phyloP scores from a whole-genome alignment of 2,797 vertebrate genomes.

The Vespertilio murinus region DNA sequence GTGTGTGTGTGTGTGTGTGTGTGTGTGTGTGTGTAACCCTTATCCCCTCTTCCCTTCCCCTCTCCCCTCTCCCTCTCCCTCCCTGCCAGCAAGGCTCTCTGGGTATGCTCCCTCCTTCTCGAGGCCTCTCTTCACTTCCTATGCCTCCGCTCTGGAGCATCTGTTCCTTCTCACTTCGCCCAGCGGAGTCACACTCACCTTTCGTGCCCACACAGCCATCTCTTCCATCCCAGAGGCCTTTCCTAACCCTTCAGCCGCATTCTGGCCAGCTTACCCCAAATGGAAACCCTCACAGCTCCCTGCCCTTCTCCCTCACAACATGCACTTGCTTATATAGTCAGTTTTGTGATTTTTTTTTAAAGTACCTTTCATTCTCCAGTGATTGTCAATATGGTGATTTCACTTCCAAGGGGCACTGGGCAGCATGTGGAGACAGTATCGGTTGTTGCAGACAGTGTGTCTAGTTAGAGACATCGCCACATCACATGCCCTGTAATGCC shows the following conservation, averaged over 20 bases:
- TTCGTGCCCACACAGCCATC: not conserved
- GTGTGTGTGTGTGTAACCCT: not conserved
- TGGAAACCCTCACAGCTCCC: not conserved
- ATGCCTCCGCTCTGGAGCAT: not conserved
- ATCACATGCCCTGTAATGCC: accelerated
- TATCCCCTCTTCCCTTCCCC: accelerated
- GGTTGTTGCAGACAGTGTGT: not conserved
- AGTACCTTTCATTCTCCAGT: not conserved
- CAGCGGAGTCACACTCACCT: not conserved
- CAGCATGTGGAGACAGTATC: not conserved
- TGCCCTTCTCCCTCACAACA: not conserved
- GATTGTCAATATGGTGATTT: not conserved
- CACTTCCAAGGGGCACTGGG: not conserved
- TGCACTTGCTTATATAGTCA: not conserved
- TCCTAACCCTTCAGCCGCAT: accelerated
- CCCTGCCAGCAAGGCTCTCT: accelerated
- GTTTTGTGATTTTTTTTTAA: not conserved
- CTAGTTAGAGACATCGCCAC: not conserved
- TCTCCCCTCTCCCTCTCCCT: accelerated
- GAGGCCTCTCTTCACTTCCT: not conserved
- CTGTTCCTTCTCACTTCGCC: not conserved
- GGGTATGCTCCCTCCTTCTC: not conserved
- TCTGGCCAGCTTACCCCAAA: not conserved
- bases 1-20: not conserved
- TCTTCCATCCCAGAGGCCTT: not conserved